These are phyloP conservation scores for Proctacanthus coquilletti DNA, from an alignment of 1,140 invertebrate genomes.

Conservation along the genomic window DNA sequence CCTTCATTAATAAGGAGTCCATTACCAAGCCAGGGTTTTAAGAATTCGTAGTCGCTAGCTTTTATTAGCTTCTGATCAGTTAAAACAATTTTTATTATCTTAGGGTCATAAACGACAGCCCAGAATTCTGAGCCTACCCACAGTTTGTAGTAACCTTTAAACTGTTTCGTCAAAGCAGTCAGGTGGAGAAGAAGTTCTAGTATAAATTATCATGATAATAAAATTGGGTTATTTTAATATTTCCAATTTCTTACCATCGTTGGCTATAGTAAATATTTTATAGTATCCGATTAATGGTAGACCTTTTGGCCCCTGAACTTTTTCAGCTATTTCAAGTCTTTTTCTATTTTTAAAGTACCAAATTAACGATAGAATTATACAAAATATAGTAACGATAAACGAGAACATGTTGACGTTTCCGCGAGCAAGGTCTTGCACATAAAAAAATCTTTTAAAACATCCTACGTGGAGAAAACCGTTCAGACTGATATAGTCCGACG, in stretches of 20 bases:
- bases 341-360: background rate
- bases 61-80: conserved; percentile 51
- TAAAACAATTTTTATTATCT: conserved; percentile 45
- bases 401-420: too few species aligned
- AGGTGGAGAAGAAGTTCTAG: background rate
- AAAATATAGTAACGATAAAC: too few species aligned
- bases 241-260: background rate
- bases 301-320: background rate
- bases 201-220: background rate
- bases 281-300: conserved; percentile 1
- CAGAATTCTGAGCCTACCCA: background rate
- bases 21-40: conserved; percentile 49
- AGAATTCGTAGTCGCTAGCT: conserved; percentile 41
- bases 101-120: conserved; percentile 5
- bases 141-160: background rate
- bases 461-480: too few species aligned
- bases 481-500: too few species aligned
- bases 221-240: background rate
- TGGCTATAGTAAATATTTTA: background rate
- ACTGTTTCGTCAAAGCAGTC: background rate
- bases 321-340: background rate
- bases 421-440: too few species aligned
- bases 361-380: background rate
- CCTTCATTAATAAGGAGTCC: conserved; percentile 49
- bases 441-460: too few species aligned